Conservation (phyloP, 2,113 vertebrate genomes). For the Engraulis encrasicolus region DNA sequence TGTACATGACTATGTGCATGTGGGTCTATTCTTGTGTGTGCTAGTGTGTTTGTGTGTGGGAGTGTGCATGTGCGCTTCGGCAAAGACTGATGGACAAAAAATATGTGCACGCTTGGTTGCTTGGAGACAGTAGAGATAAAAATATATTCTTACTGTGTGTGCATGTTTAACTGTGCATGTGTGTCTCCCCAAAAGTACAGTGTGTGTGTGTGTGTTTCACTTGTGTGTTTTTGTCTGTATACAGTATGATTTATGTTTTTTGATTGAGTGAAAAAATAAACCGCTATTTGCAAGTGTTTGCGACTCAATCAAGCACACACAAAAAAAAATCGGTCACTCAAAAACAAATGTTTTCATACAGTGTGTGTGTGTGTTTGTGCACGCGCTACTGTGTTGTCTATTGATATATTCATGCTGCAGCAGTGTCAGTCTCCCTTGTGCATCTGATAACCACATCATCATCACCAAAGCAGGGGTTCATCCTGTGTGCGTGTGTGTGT, state of each 20-base stretch:
- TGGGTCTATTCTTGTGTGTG: slow-evolving; percentile 22
- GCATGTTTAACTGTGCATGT: not conserved
- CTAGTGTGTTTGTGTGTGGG: not conserved
- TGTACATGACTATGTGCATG: not conserved
- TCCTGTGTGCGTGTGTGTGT: not conserved
- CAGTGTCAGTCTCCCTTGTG: not conserved
- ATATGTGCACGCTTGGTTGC: not conserved
- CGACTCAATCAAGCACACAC: too few relatives aligned
- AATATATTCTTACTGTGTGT: not conserved
- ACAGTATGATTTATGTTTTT: not conserved
- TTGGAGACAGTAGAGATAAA: not conserved
- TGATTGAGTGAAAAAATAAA: too few relatives aligned
- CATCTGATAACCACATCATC: slow-evolving; percentile 3
- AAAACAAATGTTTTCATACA: too few relatives aligned
- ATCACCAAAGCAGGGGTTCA: not conserved
- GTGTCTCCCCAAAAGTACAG: not conserved
- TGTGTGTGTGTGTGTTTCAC: not conserved
- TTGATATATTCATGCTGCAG: not conserved
- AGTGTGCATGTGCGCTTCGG: not conserved
- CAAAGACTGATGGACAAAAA: not conserved
- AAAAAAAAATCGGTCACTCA: too few relatives aligned
- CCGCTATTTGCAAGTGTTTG: too few relatives aligned
- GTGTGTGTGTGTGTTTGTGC: too few relatives aligned
- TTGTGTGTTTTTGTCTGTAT: not conserved
- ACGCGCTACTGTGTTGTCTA: not conserved